Evolutionary conservation across 92 coral and sea anemone species (phyloP).

Genomic region (Pocillopora meandrina): DNA sequence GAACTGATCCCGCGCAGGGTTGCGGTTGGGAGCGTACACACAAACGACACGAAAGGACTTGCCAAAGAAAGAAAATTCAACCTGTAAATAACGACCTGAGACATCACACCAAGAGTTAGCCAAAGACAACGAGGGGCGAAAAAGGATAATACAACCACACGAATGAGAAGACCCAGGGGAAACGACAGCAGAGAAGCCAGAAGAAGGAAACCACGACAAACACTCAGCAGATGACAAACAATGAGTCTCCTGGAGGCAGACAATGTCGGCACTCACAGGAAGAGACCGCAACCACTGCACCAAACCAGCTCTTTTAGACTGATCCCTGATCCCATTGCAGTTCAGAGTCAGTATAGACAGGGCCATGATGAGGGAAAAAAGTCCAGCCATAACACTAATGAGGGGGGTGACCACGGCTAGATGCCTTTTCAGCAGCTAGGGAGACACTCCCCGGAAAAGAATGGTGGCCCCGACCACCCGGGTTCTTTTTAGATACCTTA

Average conservation of each 20-base stretch:
- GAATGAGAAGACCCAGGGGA: neutral
- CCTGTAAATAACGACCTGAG: neutral
- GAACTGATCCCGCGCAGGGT: slow-evolving; percentile 30
- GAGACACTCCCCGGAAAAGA: too few relatives aligned
- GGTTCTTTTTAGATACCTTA: too few relatives aligned
- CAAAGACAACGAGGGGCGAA: neutral
- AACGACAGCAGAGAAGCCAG: neutral
- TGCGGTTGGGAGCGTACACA: slow-evolving; percentile 7
- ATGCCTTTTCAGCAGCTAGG: too few relatives aligned
- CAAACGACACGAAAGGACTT: neutral
- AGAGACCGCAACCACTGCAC: neutral
- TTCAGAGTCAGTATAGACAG: neutral
- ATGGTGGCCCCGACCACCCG: too few relatives aligned
- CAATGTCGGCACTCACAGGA: neutral
- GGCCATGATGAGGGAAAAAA: neutral
- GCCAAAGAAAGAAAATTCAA: neutral
- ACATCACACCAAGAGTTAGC: neutral
- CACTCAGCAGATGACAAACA: neutral
- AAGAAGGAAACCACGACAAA: neutral
- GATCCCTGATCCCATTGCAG: slow-evolving; percentile 1
- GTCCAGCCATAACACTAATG: too few relatives aligned
- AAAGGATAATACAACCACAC: neutral
- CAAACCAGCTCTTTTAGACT: neutral
- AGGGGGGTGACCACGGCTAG: too few relatives aligned
- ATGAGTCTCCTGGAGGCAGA: slow-evolving; percentile 32